Evolutionary conservation across 2,888 invertebrate genomes (phyloP).

Genomic region (Pherbina coryleti): DNA sequence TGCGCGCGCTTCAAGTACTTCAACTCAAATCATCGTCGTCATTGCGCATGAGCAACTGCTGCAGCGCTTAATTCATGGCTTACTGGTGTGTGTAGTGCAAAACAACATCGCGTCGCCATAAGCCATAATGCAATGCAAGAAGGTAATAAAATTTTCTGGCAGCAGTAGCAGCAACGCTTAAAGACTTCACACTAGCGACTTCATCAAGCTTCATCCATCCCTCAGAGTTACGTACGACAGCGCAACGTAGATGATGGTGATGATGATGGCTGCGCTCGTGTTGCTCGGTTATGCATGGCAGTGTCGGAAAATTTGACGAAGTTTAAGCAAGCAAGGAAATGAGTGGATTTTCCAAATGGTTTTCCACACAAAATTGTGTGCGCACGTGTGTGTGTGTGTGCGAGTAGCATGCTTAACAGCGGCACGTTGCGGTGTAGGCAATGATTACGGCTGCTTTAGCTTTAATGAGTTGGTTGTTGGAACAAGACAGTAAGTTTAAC

Average conservation of each 20-base stretch:
- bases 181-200: background rate
- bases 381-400: background rate
- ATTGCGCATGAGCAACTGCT: constrained; percentile 17
- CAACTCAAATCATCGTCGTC: background rate
- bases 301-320: constrained; percentile 35
- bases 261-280: constrained; percentile 22
- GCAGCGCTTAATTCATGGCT: background rate
- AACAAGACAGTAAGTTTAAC: too few relatives aligned
- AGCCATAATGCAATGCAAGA: background rate
- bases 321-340: constrained; percentile 32
- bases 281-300: constrained; percentile 29
- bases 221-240: background rate
- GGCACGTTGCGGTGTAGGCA: background rate
- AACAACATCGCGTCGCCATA: background rate
- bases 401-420: background rate
- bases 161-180: background rate
- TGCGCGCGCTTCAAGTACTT: background rate
- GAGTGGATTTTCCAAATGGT: constrained; percentile 22
- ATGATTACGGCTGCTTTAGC: background rate
- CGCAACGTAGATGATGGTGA: background rate
- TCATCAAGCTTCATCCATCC: background rate
- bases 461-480: background rate
- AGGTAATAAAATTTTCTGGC: constrained; percentile 16
- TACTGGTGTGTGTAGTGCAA: background rate
- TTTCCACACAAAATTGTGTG: background rate